Evolutionary conservation across 2,113 vertebrate genomes (phyloP).

Genomic region (Odocoileus hemionus): DNA sequence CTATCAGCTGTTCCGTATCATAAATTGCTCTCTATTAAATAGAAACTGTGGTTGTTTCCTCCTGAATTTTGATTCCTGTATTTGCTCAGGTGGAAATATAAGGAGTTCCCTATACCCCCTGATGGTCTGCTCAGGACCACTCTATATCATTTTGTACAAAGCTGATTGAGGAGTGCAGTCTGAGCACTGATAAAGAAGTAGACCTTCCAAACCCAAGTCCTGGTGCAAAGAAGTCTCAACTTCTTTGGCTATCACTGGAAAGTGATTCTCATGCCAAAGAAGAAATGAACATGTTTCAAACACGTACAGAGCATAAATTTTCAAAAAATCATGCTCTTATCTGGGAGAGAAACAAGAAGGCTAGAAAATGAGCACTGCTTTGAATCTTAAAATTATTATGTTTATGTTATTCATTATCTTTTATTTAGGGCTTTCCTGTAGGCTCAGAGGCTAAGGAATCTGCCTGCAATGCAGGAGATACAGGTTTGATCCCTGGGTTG

Average conservation of each 20-base stretch:
- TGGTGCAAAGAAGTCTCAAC: not conserved
- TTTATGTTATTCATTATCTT: not conserved
- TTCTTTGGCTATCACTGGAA: not conserved
- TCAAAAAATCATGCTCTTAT: not conserved
- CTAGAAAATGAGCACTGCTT: not conserved
- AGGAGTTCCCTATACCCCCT: not conserved
- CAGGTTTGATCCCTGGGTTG: not conserved
- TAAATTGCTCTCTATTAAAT: not conserved
- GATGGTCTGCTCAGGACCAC: not conserved
- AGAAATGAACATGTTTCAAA: slow-evolving; percentile 12
- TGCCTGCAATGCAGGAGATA: not conserved
- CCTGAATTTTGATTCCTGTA: not conserved
- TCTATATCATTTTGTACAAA: not conserved
- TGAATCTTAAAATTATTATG: not conserved
- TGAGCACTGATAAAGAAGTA: not conserved
- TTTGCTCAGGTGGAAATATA: not conserved
- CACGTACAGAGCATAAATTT: not conserved
- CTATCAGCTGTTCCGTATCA: not conserved
- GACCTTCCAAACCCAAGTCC: not conserved
- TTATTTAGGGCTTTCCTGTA: not conserved
- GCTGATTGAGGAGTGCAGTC: not conserved
- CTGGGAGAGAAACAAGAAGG: slow-evolving; percentile 13
- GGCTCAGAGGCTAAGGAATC: not conserved
- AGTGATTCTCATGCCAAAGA: not conserved
- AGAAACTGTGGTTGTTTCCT: not conserved